These are phyloP conservation scores for Pelecanus crispus DNA, from an alignment of 2,113 vertebrate genomes.

Conservation along the genomic window DNA sequence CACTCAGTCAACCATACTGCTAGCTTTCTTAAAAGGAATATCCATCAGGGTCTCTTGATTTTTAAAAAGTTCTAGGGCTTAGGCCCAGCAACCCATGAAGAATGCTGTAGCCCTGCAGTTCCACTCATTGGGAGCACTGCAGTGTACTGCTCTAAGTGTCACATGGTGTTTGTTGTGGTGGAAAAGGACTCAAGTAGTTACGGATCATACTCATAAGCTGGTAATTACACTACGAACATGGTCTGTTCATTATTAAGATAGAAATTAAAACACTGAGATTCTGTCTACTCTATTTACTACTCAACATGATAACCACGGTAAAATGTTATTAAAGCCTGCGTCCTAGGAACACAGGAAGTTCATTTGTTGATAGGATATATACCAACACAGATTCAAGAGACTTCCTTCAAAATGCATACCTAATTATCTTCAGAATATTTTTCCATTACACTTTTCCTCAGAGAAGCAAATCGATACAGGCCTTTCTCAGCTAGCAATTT, in stretches of 20 bases:
- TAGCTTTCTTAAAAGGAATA: background rate
- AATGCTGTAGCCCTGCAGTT: background rate
- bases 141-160: fast-evolving
- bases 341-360: background rate
- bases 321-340: background rate
- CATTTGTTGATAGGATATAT: background rate
- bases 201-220: background rate
- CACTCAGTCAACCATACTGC: background rate
- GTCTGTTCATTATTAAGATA: background rate
- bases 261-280: background rate
- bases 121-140: fast-evolving
- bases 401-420: background rate
- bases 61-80: background rate
- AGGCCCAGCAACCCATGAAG: background rate
- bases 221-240: fast-evolving
- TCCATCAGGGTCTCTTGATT: background rate
- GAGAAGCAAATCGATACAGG: background rate
- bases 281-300: background rate
- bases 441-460: background rate
- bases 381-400: background rate
- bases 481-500: background rate
- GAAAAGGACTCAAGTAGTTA: background rate
- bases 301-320: background rate
- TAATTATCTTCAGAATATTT: background rate
- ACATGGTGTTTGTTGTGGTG: fast-evolving